A percentile compares a stretch with the other conserved stretches of the same genome.
Conservation (phyloP, 2,888 invertebrate species). For the Polyommatus icarus region DNA sequence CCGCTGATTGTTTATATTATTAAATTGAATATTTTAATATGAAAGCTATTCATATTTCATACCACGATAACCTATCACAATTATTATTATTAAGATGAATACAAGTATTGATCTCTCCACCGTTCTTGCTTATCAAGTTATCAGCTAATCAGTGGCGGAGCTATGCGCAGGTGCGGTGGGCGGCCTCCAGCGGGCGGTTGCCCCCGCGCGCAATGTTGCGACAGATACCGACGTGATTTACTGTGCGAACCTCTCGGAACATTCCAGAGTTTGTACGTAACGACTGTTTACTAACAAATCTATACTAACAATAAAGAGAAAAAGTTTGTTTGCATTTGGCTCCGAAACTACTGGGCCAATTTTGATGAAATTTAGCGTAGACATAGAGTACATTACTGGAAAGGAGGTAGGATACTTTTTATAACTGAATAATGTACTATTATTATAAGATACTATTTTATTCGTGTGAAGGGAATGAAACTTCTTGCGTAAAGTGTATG, state of each 20-base stretch:
- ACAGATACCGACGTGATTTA: neutral
- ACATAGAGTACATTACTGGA: no score
- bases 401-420: no score
- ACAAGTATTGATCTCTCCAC: neutral
- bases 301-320: no score
- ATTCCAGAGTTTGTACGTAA: neutral
- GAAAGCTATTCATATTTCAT: neutral
- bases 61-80: neutral
- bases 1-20: no score
- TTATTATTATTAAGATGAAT: neutral
- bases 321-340: no score
- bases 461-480: no score
- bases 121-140: neutral
- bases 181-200: conserved; percentile 2
- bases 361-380: no score
- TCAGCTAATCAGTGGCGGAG: neutral
- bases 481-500: no score
- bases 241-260: neutral
- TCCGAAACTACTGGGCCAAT: no score
- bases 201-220: neutral
- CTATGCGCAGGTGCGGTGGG: conserved; percentile 19
- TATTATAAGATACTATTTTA: no score
- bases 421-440: no score
- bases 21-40: no score
- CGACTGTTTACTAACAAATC: conserved; percentile 10